Conservation (phyloP, 2,888 invertebrate genomes). For the Drosophila stalkeri region DNA sequence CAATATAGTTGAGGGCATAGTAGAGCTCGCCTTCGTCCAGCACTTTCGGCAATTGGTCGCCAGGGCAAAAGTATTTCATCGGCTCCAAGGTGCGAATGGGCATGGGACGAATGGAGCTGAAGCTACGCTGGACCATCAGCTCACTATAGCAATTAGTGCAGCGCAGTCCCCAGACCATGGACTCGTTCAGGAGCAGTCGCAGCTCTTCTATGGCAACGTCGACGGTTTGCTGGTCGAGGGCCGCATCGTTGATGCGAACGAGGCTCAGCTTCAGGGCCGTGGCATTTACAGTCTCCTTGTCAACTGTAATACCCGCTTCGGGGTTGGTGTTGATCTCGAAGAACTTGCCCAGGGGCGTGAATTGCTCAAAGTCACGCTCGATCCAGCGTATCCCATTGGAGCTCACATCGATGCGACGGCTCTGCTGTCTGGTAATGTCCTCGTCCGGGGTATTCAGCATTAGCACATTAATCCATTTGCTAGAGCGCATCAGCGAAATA, state of each 20-base stretch:
- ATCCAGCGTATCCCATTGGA: conserved; percentile 37
- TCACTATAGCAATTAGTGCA: conserved; percentile 45
- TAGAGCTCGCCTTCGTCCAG: conserved; percentile 30
- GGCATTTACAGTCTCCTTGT: not conserved
- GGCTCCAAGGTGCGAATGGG: conserved; percentile 35
- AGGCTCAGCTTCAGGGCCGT: conserved; percentile 26
- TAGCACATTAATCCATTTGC: conserved; percentile 46
- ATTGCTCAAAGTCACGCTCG: conserved; percentile 32
- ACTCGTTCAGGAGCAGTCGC: conserved; percentile 5
- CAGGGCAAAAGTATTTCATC: conserved; percentile 15
- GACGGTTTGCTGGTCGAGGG: conserved; percentile 20
- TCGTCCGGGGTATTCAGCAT: conserved; percentile 37
- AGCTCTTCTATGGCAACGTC: conserved; percentile 16
- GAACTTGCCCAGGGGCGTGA: conserved; percentile 18
- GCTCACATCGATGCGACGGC: conserved; percentile 16
- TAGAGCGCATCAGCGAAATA: conserved; percentile 21
- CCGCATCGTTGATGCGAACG: not conserved
- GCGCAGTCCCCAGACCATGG: conserved; percentile 15
- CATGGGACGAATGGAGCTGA: conserved; percentile 22
- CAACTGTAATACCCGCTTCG: conserved; percentile 9
- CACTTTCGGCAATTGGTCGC: not conserved
- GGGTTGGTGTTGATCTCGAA: conserved; percentile 31
- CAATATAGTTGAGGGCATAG: conserved; percentile 47
- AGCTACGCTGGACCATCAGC: conserved; percentile 23
- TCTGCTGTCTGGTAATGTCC: not conserved